Percentiles rank a stretch among this genome's conserved stretches.
Conservation (phyloP, 2,888 invertebrate species). For the Rambutsinella grinnellia region DNA sequence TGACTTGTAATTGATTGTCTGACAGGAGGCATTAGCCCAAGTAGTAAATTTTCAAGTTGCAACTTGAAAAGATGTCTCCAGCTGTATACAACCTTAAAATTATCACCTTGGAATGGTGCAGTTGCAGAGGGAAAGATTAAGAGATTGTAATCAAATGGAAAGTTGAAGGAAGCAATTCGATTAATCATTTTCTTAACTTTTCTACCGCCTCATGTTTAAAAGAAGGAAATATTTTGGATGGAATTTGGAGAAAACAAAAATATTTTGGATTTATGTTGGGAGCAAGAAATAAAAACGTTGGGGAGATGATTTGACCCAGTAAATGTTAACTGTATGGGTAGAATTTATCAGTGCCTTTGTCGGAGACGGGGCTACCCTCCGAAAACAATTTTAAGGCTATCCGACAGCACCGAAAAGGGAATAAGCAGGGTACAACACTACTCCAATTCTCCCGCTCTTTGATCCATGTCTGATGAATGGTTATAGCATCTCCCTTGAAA, state of each 20-base stretch:
- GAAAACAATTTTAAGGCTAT: not conserved
- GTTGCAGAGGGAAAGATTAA: too few species aligned
- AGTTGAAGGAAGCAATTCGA: too few species aligned
- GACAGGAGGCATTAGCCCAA: slow-evolving; percentile 54
- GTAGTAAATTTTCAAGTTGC: not conserved
- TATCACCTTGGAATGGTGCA: too few species aligned
- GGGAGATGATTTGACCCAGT: slow-evolving; percentile 15
- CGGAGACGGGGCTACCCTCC: not conserved
- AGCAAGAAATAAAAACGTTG: not conserved
- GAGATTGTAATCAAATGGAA: too few species aligned
- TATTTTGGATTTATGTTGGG: too few species aligned
- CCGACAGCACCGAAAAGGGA: not conserved
- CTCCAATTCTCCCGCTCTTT: slow-evolving; percentile 21
- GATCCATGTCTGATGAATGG: slow-evolving; percentile 51
- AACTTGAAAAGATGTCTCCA: too few species aligned
- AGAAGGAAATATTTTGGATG: too few species aligned
- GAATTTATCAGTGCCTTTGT: not conserved
- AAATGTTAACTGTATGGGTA: not conserved
- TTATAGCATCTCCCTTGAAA: slow-evolving; percentile 23
- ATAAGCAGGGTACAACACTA: slow-evolving; percentile 4
- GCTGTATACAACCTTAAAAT: too few species aligned
- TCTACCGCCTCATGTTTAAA: too few species aligned
- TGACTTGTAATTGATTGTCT: slow-evolving; percentile 63
- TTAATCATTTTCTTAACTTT: too few species aligned
- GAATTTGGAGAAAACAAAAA: too few species aligned